phyloP scores from a whole-genome alignment of 2,797 vertebrate genomes.

The Labroides dimidiatus region DNA sequence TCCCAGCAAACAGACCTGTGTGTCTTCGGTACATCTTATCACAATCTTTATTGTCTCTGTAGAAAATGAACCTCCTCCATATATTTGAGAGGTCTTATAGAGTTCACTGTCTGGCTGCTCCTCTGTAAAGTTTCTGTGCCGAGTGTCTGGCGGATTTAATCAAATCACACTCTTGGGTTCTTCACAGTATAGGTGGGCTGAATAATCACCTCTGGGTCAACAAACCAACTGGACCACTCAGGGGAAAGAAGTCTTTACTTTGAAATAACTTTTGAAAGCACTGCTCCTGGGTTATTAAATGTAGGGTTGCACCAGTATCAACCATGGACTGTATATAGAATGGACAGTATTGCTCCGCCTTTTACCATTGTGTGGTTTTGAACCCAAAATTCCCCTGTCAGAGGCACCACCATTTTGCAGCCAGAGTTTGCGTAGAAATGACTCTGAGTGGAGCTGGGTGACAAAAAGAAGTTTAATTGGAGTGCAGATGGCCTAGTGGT shows the following conservation, averaged over 20 bases:
- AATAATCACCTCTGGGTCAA: conserved; percentile 16
- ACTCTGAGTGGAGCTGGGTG: too few species aligned
- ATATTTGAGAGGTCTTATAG: neutral
- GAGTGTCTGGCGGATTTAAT: conserved; percentile 10
- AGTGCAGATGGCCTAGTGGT: too few species aligned
- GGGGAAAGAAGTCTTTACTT: conserved; percentile 3
- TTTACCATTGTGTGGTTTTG: too few species aligned
- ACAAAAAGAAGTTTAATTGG: too few species aligned
- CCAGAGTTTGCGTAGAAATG: too few species aligned
- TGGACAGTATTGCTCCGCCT: too few species aligned
- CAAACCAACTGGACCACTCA: conserved; percentile 4
- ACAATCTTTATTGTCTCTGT: neutral
- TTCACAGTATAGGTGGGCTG: conserved; percentile 12
- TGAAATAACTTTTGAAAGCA: neutral
- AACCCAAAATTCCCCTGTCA: too few species aligned
- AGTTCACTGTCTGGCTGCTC: neutral
- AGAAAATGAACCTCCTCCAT: neutral
- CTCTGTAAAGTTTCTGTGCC: conserved; percentile 3
- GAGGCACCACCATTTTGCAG: too few species aligned
- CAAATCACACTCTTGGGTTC: conserved; percentile 1
- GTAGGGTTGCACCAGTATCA: too few species aligned
- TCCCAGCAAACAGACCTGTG: neutral
- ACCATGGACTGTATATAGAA: too few species aligned
- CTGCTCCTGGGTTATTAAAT: neutral
- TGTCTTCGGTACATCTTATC: neutral